Percentiles rank a stretch among this genome's conserved stretches.
phyloP scores from a whole-genome alignment of 2,888 invertebrate species.

The Tachina grossa region DNA sequence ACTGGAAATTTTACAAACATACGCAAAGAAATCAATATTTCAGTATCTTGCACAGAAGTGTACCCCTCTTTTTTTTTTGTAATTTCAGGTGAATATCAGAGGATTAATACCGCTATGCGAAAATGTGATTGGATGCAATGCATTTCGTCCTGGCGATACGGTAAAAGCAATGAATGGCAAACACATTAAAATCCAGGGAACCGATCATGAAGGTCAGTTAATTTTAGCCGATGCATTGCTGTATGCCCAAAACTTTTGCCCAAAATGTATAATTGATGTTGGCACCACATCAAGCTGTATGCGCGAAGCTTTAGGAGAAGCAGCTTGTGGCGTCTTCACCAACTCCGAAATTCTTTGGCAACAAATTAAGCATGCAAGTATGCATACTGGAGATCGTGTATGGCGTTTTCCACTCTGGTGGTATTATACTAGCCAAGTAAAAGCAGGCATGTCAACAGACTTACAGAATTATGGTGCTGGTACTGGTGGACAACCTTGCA shows the following conservation, averaged over 20 bases:
- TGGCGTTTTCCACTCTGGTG: constrained; percentile 94
- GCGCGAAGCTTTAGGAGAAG: constrained; percentile 85
- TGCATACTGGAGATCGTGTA: constrained; percentile 89
- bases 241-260: constrained; percentile 89
- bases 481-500: constrained; percentile 86
- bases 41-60: no score
- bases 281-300: constrained; percentile 90
- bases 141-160: constrained; percentile 90
- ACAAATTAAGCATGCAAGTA: constrained; percentile 87
- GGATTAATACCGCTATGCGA: constrained; percentile 91
- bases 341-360: constrained; percentile 89
- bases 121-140: constrained; percentile 89
- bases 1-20: no score
- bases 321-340: constrained; percentile 88
- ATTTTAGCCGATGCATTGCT: constrained; percentile 90
- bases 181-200: constrained; percentile 88
- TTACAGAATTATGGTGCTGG: constrained; percentile 84
- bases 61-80: no score
- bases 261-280: constrained; percentile 88
- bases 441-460: constrained; percentile 83
- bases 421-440: constrained; percentile 86
- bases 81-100: constrained; percentile 85
- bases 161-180: constrained; percentile 89
- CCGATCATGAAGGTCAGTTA: constrained; percentile 90
- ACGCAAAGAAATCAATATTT: no score